Evolutionary conservation across 2,888 invertebrate genomes (phyloP).

Genomic region (Phymatocera aterrima): DNA sequence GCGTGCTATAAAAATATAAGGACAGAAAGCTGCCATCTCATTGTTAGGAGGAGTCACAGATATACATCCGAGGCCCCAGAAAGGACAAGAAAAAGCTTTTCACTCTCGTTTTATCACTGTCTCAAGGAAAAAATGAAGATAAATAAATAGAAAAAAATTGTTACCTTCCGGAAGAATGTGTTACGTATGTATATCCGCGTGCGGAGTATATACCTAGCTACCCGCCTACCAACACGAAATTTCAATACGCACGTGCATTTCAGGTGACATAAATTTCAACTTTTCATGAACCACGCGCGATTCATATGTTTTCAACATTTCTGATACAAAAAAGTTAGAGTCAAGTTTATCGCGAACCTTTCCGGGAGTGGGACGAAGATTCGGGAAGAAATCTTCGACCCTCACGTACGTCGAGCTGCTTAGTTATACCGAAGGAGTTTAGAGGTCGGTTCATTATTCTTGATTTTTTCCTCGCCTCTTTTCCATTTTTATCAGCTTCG

Average conservation of each 20-base stretch:
- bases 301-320: background rate
- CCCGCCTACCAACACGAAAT: background rate
- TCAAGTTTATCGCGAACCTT: background rate
- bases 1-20: conserved; percentile 16
- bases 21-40: conserved; percentile 30
- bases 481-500: conserved; percentile 32
- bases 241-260: conserved; percentile 4
- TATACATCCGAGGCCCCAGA: conserved; percentile 11
- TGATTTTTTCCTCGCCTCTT: background rate
- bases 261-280: conserved; percentile 26
- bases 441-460: conserved; percentile 10
- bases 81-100: conserved; percentile 41
- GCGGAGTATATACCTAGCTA: background rate
- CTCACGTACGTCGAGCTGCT: no score
- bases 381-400: no score
- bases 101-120: conserved; percentile 33
- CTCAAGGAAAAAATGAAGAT: background rate
- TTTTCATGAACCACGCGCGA: background rate
- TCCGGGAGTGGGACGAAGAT: background rate
- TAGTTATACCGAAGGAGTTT: background rate
- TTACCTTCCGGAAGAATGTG: background rate
- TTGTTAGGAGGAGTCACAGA: conserved; percentile 1
- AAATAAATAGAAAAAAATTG: no score
- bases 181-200: background rate
- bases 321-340: background rate